Conservation (phyloP, 2,888 invertebrate species). For the Microplitis deprimator region DNA sequence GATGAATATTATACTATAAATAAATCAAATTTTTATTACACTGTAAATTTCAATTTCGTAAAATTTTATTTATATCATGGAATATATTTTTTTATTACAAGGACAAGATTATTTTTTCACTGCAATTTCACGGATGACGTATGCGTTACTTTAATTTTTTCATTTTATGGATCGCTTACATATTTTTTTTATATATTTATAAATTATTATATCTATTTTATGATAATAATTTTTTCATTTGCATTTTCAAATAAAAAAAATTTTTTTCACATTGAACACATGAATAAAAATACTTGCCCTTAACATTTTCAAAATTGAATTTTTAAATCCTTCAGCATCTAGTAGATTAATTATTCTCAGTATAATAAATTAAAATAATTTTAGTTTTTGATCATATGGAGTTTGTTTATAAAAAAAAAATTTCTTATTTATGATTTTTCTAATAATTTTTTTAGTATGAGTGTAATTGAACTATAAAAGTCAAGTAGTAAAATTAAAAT, state of each 20-base stretch:
- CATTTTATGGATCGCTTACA: conserved; percentile 12
- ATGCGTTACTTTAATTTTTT: conserved; percentile 23
- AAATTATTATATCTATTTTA: conserved; percentile 9
- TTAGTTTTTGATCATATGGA: no score
- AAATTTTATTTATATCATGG: conserved; percentile 17
- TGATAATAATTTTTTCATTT: background rate
- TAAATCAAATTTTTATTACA: background rate
- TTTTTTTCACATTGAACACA: background rate
- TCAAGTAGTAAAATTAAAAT: background rate
- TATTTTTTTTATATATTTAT: conserved; percentile 2
- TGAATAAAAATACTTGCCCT: no score
- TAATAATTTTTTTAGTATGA: no score
- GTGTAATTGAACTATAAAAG: background rate
- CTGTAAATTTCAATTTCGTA: conserved; percentile 16
- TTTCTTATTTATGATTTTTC: no score
- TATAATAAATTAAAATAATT: no score
- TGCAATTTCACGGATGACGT: conserved; percentile 44
- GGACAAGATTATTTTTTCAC: conserved; percentile 33
- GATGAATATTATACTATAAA: conserved; percentile 3
- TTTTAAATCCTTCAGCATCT: no score
- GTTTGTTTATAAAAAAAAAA: no score
- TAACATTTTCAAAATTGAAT: no score
- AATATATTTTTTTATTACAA: conserved; percentile 2
- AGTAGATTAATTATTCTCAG: no score
- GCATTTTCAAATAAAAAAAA: background rate